phyloP scores from a whole-genome alignment of 1,140 invertebrate species.

The Cryptotermes secundus region DNA sequence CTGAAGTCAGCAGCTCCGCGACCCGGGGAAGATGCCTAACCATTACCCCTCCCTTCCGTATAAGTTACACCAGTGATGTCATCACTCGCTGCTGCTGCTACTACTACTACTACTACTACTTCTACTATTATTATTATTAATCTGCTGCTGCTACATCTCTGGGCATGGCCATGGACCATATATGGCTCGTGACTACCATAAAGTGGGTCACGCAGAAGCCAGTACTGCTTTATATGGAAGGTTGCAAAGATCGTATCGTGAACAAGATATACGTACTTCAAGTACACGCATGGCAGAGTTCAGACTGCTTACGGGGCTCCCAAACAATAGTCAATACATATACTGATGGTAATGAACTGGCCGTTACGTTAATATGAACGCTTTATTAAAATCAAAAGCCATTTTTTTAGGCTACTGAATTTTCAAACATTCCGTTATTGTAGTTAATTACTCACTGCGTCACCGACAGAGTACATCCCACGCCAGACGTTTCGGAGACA shows the following conservation, averaged over 20 bases:
- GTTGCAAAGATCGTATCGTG: not conserved
- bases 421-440: not conserved
- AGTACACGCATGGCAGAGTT: not conserved
- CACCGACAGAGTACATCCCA: too few species aligned
- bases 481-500: too few species aligned
- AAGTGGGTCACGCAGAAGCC: not conserved
- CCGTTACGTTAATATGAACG: not conserved
- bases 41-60: too few species aligned
- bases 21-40: too few species aligned
- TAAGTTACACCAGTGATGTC: too few species aligned
- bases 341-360: not conserved
- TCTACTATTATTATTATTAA: too few species aligned
- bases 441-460: not conserved
- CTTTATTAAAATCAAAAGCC: not conserved
- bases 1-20: too few species aligned
- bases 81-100: not conserved
- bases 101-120: too few species aligned
- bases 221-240: not conserved
- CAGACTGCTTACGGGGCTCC: not conserved
- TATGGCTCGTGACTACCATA: not conserved
- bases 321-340: not conserved
- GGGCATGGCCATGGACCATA: conserved; percentile 5
- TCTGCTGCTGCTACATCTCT: not conserved
- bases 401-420: not conserved
- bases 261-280: not conserved